Evolutionary conservation across 1,140 invertebrate species (phyloP).

Genomic region (Ooceraea biroi): DNA sequence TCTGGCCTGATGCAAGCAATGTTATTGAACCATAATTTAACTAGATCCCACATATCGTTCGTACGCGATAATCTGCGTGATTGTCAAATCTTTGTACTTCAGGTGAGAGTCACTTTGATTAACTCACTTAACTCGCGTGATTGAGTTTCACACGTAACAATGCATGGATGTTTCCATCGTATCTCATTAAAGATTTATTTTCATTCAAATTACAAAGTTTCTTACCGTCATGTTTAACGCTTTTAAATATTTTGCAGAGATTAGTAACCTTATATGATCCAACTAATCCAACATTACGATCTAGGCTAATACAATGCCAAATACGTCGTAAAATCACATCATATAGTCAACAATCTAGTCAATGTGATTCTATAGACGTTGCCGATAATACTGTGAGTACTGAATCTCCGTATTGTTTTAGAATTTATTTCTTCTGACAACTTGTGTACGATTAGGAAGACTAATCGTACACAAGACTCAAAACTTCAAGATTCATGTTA

Average conservation of each 20-base stretch:
- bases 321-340: constrained; percentile 80
- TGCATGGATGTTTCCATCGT: constrained; percentile 32
- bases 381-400: constrained; percentile 80
- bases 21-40: constrained; percentile 82
- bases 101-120: constrained; percentile 74
- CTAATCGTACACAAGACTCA: too few relatives aligned
- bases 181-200: constrained; percentile 26
- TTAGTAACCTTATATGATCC: constrained; percentile 86
- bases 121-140: not conserved
- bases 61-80: constrained; percentile 80
- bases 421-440: too few relatives aligned
- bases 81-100: constrained; percentile 82
- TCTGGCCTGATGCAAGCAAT: constrained; percentile 84
- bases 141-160: not conserved
- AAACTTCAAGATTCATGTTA: not conserved
- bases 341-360: constrained; percentile 83
- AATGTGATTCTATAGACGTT: constrained; percentile 83
- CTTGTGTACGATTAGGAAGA: not conserved
- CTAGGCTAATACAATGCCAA: constrained; percentile 81
- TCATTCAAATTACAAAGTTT: constrained; percentile 32
- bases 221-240: not conserved
- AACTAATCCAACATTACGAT: constrained; percentile 85
- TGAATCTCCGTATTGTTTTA: not conserved
- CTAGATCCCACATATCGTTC: constrained; percentile 83
- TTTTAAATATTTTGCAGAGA: constrained; percentile 76